phyloP scores from a whole-genome alignment of 2,888 invertebrate species.

The Scelioninae gen. 2 region DNA sequence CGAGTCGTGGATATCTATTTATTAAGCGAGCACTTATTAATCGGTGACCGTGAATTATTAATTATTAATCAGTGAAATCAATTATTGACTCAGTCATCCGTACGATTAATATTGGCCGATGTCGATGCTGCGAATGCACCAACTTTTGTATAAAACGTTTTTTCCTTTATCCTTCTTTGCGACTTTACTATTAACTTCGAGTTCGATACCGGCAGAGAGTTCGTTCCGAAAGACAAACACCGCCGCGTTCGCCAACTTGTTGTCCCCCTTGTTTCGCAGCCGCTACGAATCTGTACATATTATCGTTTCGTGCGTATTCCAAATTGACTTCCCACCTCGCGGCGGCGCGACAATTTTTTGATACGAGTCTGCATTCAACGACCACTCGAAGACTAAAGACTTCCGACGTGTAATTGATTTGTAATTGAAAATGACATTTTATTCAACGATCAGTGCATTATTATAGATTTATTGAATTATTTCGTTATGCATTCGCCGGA shows the following conservation, averaged over 20 bases:
- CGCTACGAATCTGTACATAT: neutral
- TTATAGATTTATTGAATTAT: too few species aligned
- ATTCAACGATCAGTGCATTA: too few species aligned
- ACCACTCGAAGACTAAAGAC: neutral
- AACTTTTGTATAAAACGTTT: constrained; percentile 61
- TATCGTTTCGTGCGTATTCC: constrained; percentile 20
- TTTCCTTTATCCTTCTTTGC: constrained; percentile 13
- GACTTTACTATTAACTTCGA: constrained; percentile 24
- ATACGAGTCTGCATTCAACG: constrained; percentile 34
- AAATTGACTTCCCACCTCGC: too few species aligned
- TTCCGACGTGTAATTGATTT: too few species aligned
- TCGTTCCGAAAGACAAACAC: neutral
- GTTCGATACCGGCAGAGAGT: constrained; percentile 38
- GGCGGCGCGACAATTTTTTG: constrained; percentile 11
- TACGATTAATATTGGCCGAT: constrained; percentile 4
- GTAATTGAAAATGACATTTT: too few species aligned
- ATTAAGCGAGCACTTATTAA: constrained; percentile 11
- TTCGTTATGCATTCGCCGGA: too few species aligned
- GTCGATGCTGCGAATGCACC: constrained; percentile 67
- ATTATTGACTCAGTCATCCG: constrained; percentile 1
- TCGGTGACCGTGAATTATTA: constrained; percentile 4
- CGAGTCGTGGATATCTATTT: constrained; percentile 25
- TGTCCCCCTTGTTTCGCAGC: neutral
- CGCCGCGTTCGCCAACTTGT: constrained; percentile 26
- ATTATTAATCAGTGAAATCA: too few species aligned